These are phyloP conservation scores for Gavia stellata DNA, from an alignment of 2,113 vertebrate genomes.

Conservation along the genomic window DNA sequence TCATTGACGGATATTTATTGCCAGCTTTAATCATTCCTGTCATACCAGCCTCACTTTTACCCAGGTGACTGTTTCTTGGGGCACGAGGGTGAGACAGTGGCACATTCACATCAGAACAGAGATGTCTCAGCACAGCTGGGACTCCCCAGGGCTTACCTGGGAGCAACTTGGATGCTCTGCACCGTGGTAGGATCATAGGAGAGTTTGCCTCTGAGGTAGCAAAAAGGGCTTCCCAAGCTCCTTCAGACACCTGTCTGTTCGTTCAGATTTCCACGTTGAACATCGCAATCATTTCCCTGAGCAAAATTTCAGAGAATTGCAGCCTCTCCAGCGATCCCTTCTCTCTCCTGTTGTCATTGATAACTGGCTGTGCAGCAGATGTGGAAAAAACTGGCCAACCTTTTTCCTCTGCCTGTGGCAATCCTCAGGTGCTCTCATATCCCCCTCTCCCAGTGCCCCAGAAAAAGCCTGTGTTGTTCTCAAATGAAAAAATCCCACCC, in stretches of 20 bases:
- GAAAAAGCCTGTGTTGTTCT: background rate
- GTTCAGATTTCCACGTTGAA: background rate
- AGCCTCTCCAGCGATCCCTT: background rate
- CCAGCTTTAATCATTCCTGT: background rate
- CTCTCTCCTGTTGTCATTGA: background rate
- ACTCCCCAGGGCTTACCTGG: background rate
- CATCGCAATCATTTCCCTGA: background rate
- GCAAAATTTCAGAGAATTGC: background rate
- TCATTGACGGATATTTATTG: slow-evolving; percentile 30
- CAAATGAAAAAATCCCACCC: background rate
- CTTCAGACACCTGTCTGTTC: background rate
- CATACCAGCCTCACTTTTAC: background rate
- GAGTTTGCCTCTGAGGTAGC: background rate
- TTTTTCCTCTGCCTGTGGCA: background rate
- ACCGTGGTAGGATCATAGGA: background rate
- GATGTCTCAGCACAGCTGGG: background rate
- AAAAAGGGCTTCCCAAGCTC: background rate
- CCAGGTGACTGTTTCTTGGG: background rate
- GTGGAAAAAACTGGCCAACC: background rate
- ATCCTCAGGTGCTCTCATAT: background rate
- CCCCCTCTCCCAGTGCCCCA: background rate
- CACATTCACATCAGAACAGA: background rate
- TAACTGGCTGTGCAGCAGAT: background rate
- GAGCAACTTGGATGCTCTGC: background rate
- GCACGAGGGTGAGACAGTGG: background rate